phyloP scores from a whole-genome alignment of 2,888 invertebrate genomes.

The Acleris holmiana region DNA sequence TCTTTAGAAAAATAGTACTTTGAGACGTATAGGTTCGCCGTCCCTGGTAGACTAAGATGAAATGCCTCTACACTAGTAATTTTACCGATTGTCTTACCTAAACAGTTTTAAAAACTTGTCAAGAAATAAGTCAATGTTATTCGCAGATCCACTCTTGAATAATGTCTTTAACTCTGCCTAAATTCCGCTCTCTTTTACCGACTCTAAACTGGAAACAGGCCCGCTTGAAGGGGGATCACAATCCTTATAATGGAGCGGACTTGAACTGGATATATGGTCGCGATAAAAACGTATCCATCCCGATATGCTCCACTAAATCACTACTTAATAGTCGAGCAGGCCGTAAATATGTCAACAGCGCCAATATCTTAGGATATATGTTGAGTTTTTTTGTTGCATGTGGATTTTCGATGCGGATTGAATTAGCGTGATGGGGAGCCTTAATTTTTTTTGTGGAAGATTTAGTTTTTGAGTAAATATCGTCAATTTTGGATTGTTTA shows the following conservation, averaged over 20 bases:
- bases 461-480: too few species aligned
- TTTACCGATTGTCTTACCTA: too few species aligned
- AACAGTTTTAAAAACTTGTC: too few species aligned
- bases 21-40: too few species aligned
- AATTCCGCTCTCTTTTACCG: neutral
- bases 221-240: slow-evolving; percentile 46
- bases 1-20: too few species aligned
- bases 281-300: slow-evolving; percentile 84
- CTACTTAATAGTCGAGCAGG: slow-evolving; percentile 80
- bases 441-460: neutral
- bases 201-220: slow-evolving; percentile 15
- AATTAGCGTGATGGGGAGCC: slow-evolving; percentile 9
- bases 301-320: slow-evolving; percentile 82
- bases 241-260: slow-evolving; percentile 73
- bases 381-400: slow-evolving; percentile 52
- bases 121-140: too few species aligned
- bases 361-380: slow-evolving; percentile 81
- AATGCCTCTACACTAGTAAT: too few species aligned
- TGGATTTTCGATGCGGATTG: slow-evolving; percentile 21
- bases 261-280: slow-evolving; percentile 76
- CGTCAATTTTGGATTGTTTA: too few species aligned
- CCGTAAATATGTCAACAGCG: slow-evolving; percentile 83
- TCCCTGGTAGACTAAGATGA: too few species aligned
- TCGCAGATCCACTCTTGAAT: too few species aligned
- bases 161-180: too few species aligned